Evolutionary conservation across 2,888 invertebrate genomes (phyloP), one percentile per base, ranked within the genome.

Genomic region (Tanytarsus gracilentus): DNA sequence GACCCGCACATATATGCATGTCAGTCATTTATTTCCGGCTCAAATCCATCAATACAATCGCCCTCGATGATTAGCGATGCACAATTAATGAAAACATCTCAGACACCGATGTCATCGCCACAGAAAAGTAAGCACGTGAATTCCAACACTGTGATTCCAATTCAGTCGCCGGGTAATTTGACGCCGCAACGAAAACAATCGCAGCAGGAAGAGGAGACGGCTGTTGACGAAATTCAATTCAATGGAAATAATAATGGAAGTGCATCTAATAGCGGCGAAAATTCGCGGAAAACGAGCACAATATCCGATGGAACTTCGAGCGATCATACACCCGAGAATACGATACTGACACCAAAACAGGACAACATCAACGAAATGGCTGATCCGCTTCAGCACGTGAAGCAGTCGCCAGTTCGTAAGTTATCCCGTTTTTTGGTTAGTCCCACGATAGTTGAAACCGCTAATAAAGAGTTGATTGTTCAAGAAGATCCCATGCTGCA

Each of bases 361-460:
- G 29, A 30, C n/a, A 30, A 36, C 36, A 51, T 27, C 26, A 16
- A 11, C 7, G 14, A 18, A 18, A 26, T 21, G 3, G 26, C 14
- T 23, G 21, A 11, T 33, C 21, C 29, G 26, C 39, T 26, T 48
- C 59, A 29, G 2, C 62, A 68, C 30, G 77, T 77, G 62, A 72
- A 74, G 16, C 73, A 77, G 7, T 80, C 81, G 65, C 79, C 80
- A 51, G 77, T 78, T 39, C 76, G 88, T 62, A 88, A 88, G 71
- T 85, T 88, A 66, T 88, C 88, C 27, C 76, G 88, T 61, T 89
- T 89, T 74, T 78, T 88, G 69, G 88, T 89, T 65, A 88, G 88
- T 71, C 88, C 88, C 21, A 88, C 88, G 1, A 77, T 85, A 29
- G 83, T 83, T 68, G 62, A 61, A 16, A 50, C 61, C 49, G 23